A percentile compares a stretch with the other conserved stretches of the same genome.
phyloP scores from a whole-genome alignment of 2,888 invertebrate genomes.

The Thumatha senex region DNA sequence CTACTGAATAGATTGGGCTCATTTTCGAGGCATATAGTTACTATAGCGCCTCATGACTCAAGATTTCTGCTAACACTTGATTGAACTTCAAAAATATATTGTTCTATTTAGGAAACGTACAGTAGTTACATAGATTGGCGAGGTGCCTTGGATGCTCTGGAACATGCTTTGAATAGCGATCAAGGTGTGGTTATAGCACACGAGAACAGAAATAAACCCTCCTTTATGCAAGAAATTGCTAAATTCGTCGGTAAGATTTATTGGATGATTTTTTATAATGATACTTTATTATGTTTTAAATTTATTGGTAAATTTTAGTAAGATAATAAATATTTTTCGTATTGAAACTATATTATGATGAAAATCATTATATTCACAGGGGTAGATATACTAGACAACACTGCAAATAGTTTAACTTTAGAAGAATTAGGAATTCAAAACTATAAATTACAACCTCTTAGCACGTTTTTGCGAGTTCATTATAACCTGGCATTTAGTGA shows the following conservation, averaged over 20 bases:
- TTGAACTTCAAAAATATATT: no score
- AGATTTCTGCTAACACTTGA: no score
- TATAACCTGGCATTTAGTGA: conserved; percentile 8
- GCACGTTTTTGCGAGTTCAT: background rate
- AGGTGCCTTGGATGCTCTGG: conserved; percentile 16
- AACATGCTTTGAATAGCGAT: conserved; percentile 10
- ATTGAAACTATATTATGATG: background rate
- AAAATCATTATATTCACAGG: conserved; percentile 9
- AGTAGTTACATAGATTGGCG: background rate
- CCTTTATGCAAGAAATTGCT: conserved; percentile 19
- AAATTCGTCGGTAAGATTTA: conserved; percentile 17
- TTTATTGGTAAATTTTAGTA: no score
- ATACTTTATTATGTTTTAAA: background rate
- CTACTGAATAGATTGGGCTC: no score
- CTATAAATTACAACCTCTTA: conserved; percentile 25
- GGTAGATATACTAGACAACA: conserved; percentile 13
- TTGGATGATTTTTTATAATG: background rate
- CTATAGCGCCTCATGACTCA: no score
- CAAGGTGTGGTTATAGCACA: conserved; percentile 10
- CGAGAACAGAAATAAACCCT: background rate
- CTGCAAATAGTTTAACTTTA: background rate
- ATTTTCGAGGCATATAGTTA: no score
- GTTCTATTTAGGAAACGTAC: background rate
- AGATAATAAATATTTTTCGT: no score
- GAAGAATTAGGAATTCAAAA: conserved; percentile 1